Conservation (phyloP, 2,113 vertebrate genomes). For the Octodon degus region DNA sequence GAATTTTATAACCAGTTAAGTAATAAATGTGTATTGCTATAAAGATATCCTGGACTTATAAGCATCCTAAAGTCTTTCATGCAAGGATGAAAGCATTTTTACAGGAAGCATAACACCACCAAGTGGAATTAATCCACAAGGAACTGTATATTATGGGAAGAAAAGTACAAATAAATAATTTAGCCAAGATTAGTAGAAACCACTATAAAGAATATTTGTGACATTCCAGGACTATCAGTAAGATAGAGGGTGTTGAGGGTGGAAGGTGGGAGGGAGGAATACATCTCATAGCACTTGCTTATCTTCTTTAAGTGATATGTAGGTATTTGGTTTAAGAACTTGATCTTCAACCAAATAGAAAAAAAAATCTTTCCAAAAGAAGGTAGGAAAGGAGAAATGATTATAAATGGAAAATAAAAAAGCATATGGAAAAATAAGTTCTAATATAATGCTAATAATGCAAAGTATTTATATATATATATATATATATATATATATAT, state of each 20-base stretch:
- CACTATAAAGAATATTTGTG: not conserved
- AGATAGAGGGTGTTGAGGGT: not conserved
- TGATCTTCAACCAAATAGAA: constrained; percentile 6
- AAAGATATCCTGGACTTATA: constrained; percentile 23
- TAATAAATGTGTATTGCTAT: constrained; percentile 40
- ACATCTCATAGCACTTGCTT: not conserved
- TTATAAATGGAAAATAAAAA: constrained; percentile 26
- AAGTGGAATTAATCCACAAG: not conserved
- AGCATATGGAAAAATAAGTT: not conserved
- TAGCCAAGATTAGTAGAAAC: not conserved
- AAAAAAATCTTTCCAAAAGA: not conserved
- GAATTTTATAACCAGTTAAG: constrained; percentile 33
- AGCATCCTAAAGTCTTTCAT: constrained; percentile 11
- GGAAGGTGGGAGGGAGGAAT: not conserved
- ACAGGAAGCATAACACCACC: not conserved
- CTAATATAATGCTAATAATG: not conserved
- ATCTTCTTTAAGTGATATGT: not conserved
- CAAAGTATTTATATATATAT: too few relatives aligned
- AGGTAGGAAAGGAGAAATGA: not conserved
- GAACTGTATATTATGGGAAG: not conserved
- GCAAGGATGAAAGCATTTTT: constrained; percentile 57
- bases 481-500: too few relatives aligned
- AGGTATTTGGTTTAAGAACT: not conserved
- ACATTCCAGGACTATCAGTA: not conserved
- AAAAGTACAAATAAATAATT: not conserved